phyloP scores from a whole-genome alignment of 2,797 vertebrate genomes.

The Garrulus glandarius region DNA sequence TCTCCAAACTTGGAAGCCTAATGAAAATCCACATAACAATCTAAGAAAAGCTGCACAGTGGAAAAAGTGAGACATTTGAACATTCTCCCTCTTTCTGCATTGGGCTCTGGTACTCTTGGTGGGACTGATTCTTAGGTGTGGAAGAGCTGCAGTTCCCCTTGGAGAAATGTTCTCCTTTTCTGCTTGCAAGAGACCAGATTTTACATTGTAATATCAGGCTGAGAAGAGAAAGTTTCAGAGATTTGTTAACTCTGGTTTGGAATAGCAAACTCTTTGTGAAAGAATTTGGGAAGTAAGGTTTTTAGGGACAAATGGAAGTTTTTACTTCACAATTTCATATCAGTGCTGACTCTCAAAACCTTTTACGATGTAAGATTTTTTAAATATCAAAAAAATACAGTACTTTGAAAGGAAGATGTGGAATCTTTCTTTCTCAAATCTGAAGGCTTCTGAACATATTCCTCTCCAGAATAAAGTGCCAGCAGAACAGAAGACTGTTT shows the following conservation, averaged over 20 bases:
- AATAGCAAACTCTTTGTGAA: neutral
- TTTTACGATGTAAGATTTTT: neutral
- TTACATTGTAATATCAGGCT: neutral
- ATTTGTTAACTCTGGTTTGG: neutral
- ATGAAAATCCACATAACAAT: constrained; percentile 15
- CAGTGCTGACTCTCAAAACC: neutral
- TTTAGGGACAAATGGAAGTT: neutral
- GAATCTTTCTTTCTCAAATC: neutral
- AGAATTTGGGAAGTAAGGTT: neutral
- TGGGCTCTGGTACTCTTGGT: neutral
- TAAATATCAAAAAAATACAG: neutral
- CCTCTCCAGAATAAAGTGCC: neutral
- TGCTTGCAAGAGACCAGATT: neutral
- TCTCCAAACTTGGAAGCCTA: neutral
- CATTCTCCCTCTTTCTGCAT: neutral
- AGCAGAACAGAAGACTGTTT: neutral
- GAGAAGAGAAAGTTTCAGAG: neutral
- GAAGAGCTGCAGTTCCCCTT: neutral
- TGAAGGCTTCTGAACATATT: neutral
- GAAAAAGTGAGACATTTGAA: constrained; percentile 43
- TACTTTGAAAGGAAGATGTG: neutral
- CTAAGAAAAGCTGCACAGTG: constrained; percentile 27
- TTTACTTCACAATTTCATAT: neutral
- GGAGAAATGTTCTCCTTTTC: neutral
- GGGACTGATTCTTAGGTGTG: neutral